Conservation (phyloP, 2,888 invertebrate species). For the Orchesellides sinensis region DNA sequence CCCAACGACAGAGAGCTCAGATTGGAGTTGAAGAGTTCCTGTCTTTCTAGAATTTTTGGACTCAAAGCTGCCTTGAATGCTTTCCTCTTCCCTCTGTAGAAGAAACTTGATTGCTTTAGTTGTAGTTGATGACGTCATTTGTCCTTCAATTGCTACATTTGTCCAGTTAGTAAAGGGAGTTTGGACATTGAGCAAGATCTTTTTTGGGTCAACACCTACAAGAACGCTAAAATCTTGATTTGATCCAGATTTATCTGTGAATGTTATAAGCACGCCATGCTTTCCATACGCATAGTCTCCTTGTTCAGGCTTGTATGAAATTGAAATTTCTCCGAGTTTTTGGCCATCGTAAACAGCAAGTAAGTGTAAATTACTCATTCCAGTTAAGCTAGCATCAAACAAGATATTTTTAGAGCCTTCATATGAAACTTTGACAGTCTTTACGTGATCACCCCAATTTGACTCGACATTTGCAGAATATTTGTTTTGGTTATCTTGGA, state of each 20-base stretch:
- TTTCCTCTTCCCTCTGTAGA: conserved; percentile 47
- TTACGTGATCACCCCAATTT: conserved; percentile 45
- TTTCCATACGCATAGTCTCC: conserved; percentile 65
- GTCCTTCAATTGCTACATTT: conserved; percentile 44
- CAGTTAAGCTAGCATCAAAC: conserved; percentile 35
- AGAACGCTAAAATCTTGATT: conserved; percentile 41
- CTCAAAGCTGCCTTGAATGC: conserved; percentile 53
- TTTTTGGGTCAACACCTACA: conserved; percentile 66
- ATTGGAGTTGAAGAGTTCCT: conserved; percentile 29
- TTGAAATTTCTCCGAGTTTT: conserved; percentile 46
- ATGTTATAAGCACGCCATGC: conserved; percentile 62
- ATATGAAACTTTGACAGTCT: conserved; percentile 21
- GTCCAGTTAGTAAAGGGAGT: conserved; percentile 71
- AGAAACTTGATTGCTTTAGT: conserved; percentile 53
- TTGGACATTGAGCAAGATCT: conserved; percentile 54
- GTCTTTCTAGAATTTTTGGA: conserved; percentile 50
- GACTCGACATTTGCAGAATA: conserved; percentile 11
- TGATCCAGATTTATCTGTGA: conserved; percentile 16
- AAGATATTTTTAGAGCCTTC: conserved; percentile 29
- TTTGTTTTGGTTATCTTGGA: conserved; percentile 14
- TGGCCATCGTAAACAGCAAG: conserved; percentile 18
- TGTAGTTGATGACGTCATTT: conserved; percentile 40
- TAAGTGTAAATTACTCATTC: conserved; percentile 28
- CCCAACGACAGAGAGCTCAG: conserved; percentile 52
- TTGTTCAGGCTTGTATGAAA: conserved; percentile 55